Evolutionary conservation across 2,113 vertebrate species (phyloP).

Genomic region (Orthochromis indermauri): DNA sequence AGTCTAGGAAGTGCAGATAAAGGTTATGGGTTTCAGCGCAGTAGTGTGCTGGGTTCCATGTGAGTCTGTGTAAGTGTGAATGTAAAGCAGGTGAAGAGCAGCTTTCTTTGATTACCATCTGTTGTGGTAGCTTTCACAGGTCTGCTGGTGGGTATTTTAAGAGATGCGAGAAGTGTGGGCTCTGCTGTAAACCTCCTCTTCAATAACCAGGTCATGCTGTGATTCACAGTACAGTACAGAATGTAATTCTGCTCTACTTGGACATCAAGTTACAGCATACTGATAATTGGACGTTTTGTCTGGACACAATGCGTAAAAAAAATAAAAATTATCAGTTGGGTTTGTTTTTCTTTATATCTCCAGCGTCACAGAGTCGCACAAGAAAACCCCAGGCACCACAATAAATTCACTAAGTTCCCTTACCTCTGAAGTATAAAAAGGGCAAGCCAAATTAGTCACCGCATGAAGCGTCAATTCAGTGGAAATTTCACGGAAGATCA

Average conservation of each 20-base stretch:
- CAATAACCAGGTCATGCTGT: neutral
- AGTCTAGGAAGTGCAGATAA: neutral
- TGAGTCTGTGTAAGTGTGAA: neutral
- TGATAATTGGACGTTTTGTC: neutral
- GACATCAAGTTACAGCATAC: neutral
- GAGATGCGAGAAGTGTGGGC: neutral
- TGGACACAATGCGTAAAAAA: neutral
- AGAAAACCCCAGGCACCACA: neutral
- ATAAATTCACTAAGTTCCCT: neutral
- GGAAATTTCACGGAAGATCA: neutral
- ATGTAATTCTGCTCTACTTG: neutral
- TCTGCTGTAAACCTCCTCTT: neutral
- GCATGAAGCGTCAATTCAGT: neutral
- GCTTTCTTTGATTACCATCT: neutral
- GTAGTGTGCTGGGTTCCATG: neutral
- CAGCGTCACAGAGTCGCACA: neutral
- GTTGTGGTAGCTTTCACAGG: neutral
- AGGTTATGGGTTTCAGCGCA: neutral
- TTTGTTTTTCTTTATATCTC: neutral
- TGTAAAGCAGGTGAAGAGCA: neutral
- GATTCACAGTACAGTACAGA: neutral
- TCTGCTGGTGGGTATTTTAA: slow-evolving; percentile 7
- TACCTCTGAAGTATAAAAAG: neutral
- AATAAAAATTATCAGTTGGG: fast-evolving
- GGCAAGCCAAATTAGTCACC: neutral